Percentiles rank a stretch among this genome's conserved stretches.
phyloP scores from a whole-genome alignment of 2,797 vertebrate species.

The Stomatorhinus walkeri region DNA sequence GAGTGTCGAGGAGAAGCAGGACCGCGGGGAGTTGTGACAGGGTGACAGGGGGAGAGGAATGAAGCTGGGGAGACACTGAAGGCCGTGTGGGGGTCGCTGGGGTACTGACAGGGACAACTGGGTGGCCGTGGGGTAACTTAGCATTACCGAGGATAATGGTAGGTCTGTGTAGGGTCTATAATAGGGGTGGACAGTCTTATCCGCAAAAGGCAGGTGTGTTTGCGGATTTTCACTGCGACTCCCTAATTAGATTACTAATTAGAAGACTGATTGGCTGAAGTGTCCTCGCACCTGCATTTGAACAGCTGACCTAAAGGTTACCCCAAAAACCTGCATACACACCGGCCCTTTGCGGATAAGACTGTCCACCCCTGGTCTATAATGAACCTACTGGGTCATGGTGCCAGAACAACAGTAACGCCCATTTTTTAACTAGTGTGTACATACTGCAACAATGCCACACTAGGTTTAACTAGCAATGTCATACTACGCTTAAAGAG shows the following conservation, averaged over 20 bases:
- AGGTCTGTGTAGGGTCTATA: not conserved
- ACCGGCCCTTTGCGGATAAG: too few species aligned
- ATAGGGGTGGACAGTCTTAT: too few species aligned
- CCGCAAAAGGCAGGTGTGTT: too few species aligned
- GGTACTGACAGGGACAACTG: not conserved
- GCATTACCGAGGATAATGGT: not conserved
- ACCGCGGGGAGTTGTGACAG: not conserved
- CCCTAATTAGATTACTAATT: too few species aligned
- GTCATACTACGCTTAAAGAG: not conserved
- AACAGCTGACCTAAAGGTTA: too few species aligned
- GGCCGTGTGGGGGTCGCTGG: not conserved
- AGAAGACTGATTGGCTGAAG: too few species aligned
- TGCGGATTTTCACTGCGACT: too few species aligned
- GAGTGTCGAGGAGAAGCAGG: slow-evolving; percentile 41
- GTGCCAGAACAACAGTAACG: not conserved
- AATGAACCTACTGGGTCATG: not conserved
- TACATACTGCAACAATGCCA: not conserved
- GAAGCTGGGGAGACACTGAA: not conserved
- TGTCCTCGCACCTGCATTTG: too few species aligned
- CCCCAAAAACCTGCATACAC: too few species aligned
- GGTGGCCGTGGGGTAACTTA: not conserved
- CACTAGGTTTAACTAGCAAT: not conserved
- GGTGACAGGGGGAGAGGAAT: not conserved
- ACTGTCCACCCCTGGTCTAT: too few species aligned
- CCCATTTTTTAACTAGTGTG: not conserved